Percentiles rank a stretch among this genome's conserved stretches.
Evolutionary conservation across 2,888 invertebrate genomes (phyloP).

Genomic region (Drosophila nr. fundita): DNA sequence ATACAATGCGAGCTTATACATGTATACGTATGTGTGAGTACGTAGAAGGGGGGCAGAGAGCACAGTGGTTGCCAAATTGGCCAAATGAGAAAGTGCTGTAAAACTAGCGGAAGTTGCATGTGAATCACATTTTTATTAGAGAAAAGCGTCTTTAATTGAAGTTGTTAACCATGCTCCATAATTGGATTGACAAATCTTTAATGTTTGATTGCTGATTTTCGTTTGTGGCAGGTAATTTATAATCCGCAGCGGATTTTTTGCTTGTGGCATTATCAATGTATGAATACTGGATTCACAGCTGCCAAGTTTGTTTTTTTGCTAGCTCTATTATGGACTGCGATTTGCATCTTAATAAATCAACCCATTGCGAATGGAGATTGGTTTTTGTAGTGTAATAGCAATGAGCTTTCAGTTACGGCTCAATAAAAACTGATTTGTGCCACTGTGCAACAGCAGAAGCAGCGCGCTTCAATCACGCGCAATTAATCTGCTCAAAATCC

Average conservation of each 20-base stretch:
- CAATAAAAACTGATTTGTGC: constrained; percentile 22
- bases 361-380: background rate
- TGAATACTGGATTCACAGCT: background rate
- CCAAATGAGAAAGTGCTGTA: constrained; percentile 30
- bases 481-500: constrained; percentile 82
- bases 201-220: background rate
- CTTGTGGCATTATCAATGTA: background rate
- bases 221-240: background rate
- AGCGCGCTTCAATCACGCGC: constrained; percentile 78
- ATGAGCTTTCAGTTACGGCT: constrained; percentile 2
- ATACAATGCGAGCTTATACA: constrained; percentile 42
- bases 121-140: background rate
- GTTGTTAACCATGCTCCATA: background rate
- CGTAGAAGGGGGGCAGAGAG: background rate
- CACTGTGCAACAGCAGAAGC: constrained; percentile 66
- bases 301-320: background rate
- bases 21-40: constrained; percentile 1
- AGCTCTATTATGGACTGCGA: background rate
- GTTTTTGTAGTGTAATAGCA: constrained; percentile 12
- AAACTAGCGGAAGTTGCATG: constrained; percentile 17
- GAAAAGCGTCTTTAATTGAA: background rate
- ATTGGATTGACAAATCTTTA: background rate
- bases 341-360: background rate
- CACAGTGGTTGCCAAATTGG: constrained; percentile 54
- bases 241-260: background rate